Evolutionary conservation across 2,797 vertebrate species (phyloP).

Genomic region (Bradypus variegatus): DNA sequence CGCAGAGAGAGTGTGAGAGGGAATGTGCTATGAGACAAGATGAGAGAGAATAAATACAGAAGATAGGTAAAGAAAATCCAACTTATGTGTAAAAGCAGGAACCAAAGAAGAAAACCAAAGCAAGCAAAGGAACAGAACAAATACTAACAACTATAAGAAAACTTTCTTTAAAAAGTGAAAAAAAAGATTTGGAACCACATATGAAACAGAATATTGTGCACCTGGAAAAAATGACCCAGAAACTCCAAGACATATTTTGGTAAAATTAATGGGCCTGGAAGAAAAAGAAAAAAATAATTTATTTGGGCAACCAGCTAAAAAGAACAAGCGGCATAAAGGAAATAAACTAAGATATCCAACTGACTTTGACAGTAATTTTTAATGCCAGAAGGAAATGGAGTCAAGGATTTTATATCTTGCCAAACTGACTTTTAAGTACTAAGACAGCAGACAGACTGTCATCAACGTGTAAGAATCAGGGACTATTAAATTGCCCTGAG

Average conservation of each 20-base stretch:
- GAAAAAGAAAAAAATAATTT: not conserved
- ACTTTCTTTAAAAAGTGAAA: not conserved
- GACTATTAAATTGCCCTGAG: not conserved
- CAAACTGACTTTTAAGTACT: not conserved
- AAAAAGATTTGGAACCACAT: not conserved
- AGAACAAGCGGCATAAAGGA: not conserved
- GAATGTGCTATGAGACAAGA: not conserved
- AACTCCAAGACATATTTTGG: not conserved
- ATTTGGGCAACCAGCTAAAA: not conserved
- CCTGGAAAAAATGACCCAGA: not conserved
- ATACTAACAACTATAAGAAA: not conserved
- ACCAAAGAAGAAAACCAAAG: not conserved
- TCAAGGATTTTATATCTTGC: not conserved
- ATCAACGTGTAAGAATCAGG: not conserved
- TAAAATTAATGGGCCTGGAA: not conserved
- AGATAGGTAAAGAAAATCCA: not conserved
- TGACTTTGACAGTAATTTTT: not conserved
- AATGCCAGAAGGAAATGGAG: conserved; percentile 25
- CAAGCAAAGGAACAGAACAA: conserved; percentile 1
- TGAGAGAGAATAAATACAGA: conserved; percentile 7
- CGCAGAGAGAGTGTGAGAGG: not conserved
- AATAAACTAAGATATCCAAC: not conserved
- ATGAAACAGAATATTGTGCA: not conserved
- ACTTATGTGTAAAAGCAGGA: not conserved
- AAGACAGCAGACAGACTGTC: not conserved